Percentiles rank a stretch among this genome's conserved stretches.
These are phyloP conservation scores for Rhamnusium bicolor DNA, from an alignment of 2,888 invertebrate species.

Conservation along the genomic window DNA sequence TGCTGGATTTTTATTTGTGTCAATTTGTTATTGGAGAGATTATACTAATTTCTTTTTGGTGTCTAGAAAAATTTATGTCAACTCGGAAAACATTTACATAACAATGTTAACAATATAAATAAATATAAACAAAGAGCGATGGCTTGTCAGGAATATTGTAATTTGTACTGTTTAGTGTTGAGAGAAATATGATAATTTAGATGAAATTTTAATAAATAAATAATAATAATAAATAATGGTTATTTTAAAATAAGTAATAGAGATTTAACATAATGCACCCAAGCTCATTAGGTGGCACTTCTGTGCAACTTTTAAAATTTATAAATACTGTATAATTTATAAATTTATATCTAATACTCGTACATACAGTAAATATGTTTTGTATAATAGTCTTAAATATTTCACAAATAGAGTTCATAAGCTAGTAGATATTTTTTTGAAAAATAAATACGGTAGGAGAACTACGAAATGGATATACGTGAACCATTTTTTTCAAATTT, in stretches of 20 bases:
- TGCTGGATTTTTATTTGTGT: slow-evolving; percentile 47
- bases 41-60: slow-evolving; percentile 15
- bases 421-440: no score
- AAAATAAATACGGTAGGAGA: no score
- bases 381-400: no score
- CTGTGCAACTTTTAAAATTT: not conserved
- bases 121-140: not conserved
- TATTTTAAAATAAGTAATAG: not conserved
- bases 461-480: no score
- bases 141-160: not conserved
- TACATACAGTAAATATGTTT: no score
- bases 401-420: no score
- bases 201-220: not conserved
- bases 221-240: not conserved
- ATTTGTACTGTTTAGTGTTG: not conserved
- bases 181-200: not conserved
- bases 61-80: not conserved
- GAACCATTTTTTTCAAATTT: no score
- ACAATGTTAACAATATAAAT: slow-evolving; percentile 7
- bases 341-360: no score
- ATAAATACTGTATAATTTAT: not conserved
- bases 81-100: not conserved
- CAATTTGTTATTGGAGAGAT: slow-evolving; percentile 43
- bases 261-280: not conserved
- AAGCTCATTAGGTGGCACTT: not conserved